Conservation (phyloP, 2,113 vertebrate species). For the Kobus ellipsiprymnus region DNA sequence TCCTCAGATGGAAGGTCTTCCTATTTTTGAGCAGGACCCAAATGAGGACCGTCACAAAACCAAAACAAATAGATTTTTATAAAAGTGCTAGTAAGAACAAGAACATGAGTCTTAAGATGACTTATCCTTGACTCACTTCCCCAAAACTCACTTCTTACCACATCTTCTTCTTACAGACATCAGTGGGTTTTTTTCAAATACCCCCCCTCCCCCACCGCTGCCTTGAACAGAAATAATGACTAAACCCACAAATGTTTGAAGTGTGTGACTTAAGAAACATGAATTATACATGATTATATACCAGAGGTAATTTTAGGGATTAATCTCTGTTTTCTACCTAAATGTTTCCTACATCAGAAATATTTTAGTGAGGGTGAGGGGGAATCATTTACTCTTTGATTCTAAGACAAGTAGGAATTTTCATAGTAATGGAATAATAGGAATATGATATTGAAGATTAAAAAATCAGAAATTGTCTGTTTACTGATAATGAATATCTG, state of each 20-base stretch:
- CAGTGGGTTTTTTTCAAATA: background rate
- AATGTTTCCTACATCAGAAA: background rate
- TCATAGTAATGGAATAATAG: background rate
- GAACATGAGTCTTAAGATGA: background rate
- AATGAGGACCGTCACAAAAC: background rate
- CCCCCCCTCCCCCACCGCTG: no score
- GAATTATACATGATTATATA: background rate
- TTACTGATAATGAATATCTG: background rate
- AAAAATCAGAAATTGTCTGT: background rate
- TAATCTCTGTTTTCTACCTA: conserved; percentile 16
- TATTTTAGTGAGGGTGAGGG: background rate
- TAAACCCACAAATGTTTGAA: background rate
- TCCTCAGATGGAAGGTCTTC: background rate
- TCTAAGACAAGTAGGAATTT: background rate
- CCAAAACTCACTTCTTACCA: background rate
- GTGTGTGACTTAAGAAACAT: background rate
- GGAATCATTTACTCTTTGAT: background rate
- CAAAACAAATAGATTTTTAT: background rate
- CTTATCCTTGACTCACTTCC: background rate
- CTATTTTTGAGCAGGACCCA: background rate
- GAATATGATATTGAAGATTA: background rate
- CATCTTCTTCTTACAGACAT: background rate
- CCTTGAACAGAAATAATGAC: background rate
- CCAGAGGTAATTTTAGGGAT: background rate
- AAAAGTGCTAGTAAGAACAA: background rate